Evolutionary conservation across 2,113 vertebrate species (phyloP), one percentile per base, ranked within the genome.

Genomic region (Sapajus apella): DNA sequence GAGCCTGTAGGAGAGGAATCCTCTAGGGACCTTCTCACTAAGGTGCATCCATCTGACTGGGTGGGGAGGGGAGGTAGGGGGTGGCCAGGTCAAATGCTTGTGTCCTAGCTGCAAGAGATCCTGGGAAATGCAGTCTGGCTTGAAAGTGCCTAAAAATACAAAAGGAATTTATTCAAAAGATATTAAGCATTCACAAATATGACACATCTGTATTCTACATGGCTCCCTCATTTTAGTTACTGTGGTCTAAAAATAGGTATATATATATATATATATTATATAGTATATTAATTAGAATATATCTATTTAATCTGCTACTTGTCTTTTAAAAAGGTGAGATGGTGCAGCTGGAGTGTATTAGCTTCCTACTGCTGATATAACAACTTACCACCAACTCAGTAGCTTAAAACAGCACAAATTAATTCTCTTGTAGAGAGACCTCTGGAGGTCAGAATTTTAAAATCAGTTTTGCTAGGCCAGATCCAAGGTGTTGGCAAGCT

Each of bases 71-170:
- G 14, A 52, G 4, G 16, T 17, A 45, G 81, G 61, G 70, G 66
- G 23, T 3, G 8, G 30, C 40, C 32, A 21, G 72, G n/a, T n/a
- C 25, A 76, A 66, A 25, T 55, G 72, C 30, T 55, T 3, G 1
- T 8, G n/a, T 35, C 40, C 75, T 73, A 43, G 27, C 73, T 50
- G 47, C n/a, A 85, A 76, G 68, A 20, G 32, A 73, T 91, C 50
- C 52, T 96, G 87, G 79, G 82, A 91, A 93, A 93, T 9, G 52
- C 58, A 76, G 90, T 75, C 37, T 83, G 55, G 35, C 45, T 75
- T 58, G 4, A 70, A 89, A 81, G 30, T 35, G 17, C 32, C 37
- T 45, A 21, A 55, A 95, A 72, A 45, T 10, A 58, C 75, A 61
- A 76, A 73, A 89, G 37, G 13, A 47, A 25, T 87, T 82, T 80